A percentile compares a stretch with the other conserved stretches of the same genome.
Evolutionary conservation across 2,888 invertebrate species (phyloP).

Genomic region (Tenthredo notha): DNA sequence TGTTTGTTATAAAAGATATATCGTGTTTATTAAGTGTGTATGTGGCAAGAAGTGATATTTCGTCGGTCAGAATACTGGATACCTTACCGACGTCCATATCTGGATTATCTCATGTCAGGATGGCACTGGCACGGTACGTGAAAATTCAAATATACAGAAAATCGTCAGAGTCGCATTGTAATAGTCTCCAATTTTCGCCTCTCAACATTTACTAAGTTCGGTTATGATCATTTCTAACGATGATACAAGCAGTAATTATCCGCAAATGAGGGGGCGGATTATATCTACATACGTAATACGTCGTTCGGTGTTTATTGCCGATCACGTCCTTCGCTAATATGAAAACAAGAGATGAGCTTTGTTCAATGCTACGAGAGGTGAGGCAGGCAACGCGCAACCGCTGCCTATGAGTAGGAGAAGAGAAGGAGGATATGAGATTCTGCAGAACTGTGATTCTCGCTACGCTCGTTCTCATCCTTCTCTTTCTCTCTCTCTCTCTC

Average conservation of each 20-base stretch:
- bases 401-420: background rate
- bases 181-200: background rate
- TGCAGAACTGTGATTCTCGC: background rate
- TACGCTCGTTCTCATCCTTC: background rate
- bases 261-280: slow-evolving; percentile 55
- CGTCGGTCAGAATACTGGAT: slow-evolving; percentile 52
- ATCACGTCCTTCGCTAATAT: slow-evolving; percentile 4
- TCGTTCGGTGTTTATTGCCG: slow-evolving; percentile 6
- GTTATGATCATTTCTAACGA: background rate
- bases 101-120: slow-evolving; percentile 84
- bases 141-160: background rate
- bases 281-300: slow-evolving; percentile 41
- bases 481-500: background rate
- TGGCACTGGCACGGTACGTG: slow-evolving; percentile 85
- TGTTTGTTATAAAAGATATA: background rate
- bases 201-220: background rate
- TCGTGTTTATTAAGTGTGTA: slow-evolving; percentile 48
- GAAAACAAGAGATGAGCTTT: slow-evolving; percentile 34
- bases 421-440: background rate
- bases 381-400: background rate
- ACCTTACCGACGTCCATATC: slow-evolving; percentile 78
- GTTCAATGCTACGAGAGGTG: background rate
- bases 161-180: background rate
- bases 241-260: background rate
- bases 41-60: slow-evolving; percentile 51